These are phyloP conservation scores for Drosophila quinaria DNA, from an alignment of 2,888 invertebrate species.

Conservation along the genomic window DNA sequence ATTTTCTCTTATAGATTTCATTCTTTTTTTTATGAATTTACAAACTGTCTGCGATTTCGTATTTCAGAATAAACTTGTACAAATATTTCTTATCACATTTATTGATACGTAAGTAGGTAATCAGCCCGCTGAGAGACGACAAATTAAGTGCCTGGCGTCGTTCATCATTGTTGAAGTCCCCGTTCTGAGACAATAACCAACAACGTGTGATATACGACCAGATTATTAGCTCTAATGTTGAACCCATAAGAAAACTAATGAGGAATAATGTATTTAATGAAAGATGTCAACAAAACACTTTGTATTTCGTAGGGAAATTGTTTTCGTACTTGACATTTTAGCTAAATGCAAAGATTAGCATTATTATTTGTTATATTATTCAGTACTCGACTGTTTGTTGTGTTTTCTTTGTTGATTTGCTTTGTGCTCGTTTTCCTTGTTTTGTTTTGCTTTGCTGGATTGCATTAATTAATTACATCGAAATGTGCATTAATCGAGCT, in stretches of 20 bases:
- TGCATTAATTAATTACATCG: conserved; percentile 75
- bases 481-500: conserved; percentile 70
- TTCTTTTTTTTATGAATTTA: too few relatives aligned
- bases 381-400: not conserved
- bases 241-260: conserved; percentile 23
- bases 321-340: conserved; percentile 53
- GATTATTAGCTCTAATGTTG: conserved; percentile 21
- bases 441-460: conserved; percentile 52
- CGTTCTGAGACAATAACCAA: conserved; percentile 14
- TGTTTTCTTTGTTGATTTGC: conserved; percentile 42
- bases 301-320: conserved; percentile 14
- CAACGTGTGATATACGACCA: conserved; percentile 37
- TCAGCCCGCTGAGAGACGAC: conserved; percentile 29
- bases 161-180: conserved; percentile 42
- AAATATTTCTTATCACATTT: conserved; percentile 45
- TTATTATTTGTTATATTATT: conserved; percentile 30
- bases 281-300: conserved; percentile 6
- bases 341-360: conserved; percentile 52
- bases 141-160: conserved; percentile 42
- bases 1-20: too few relatives aligned
- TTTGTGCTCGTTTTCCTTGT: conserved; percentile 44
- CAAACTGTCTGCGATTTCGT: conserved; percentile 5
- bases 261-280: conserved; percentile 12
- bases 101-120: conserved; percentile 44
- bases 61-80: conserved; percentile 19